Conservation (phyloP, 1,140 invertebrate genomes). For the Sitobion miscanthi region DNA sequence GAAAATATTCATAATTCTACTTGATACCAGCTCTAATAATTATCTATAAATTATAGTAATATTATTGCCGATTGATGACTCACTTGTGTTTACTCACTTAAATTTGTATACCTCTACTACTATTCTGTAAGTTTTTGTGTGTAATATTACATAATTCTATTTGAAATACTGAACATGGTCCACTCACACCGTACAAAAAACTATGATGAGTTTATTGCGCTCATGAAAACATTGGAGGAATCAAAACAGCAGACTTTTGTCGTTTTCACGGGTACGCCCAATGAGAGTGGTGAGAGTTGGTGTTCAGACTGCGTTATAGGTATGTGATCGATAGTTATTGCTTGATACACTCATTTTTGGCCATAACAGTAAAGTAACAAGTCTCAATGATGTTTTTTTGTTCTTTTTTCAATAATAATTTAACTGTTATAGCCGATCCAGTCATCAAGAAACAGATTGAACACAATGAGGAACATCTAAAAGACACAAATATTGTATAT, state of each 20-base stretch:
- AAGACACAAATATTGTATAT: slow-evolving; percentile 38
- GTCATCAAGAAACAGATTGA: slow-evolving; percentile 24
- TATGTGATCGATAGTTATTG: slow-evolving; percentile 59
- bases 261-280: slow-evolving; percentile 32
- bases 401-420: not conserved
- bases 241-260: not conserved
- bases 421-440: slow-evolving; percentile 16
- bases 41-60: not conserved
- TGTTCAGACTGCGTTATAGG: slow-evolving; percentile 77
- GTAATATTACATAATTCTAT: not conserved
- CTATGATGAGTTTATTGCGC: not conserved
- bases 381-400: not conserved
- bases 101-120: no score
- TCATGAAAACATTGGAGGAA: not conserved
- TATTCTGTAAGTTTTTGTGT: not conserved
- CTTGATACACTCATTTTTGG: not conserved
- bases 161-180: slow-evolving; percentile 13
- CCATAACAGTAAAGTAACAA: not conserved
- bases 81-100: no score
- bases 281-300: slow-evolving; percentile 70
- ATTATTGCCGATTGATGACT: not conserved
- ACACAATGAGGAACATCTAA: not conserved
- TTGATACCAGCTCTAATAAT: no score
- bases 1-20: no score
- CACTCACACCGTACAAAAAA: not conserved